These are phyloP conservation scores for Oreocharis arfaki DNA, from an alignment of 2,113 vertebrate species.

Conservation along the genomic window DNA sequence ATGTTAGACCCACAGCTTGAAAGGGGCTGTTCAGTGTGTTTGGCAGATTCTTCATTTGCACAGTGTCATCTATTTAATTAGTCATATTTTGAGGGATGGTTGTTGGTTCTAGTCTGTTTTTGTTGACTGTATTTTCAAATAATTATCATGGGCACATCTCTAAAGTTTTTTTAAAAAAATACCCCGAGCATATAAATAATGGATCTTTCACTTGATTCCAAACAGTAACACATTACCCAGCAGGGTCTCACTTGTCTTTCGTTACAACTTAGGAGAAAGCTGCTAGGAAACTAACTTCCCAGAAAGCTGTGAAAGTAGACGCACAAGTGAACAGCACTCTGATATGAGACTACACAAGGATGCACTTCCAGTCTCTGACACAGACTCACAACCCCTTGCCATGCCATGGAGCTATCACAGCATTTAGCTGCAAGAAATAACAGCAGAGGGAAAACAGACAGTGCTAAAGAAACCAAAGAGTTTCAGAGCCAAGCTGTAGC, in stretches of 20 bases:
- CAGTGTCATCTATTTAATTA: not conserved
- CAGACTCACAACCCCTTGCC: not conserved
- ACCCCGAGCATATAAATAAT: slow-evolving; percentile 20
- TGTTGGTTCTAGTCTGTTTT: not conserved
- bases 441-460: not conserved
- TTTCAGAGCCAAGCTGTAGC: not conserved
- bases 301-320: not conserved
- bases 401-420: not conserved
- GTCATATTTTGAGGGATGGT: not conserved
- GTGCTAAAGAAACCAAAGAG: not conserved
- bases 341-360: not conserved
- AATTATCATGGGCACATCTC: not conserved
- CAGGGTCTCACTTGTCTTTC: not conserved
- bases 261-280: not conserved
- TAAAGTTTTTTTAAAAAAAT: not conserved
- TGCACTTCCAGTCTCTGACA: not conserved
- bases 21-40: not conserved
- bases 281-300: not conserved
- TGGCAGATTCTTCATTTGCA: not conserved
- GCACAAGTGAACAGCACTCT: not conserved
- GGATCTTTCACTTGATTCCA: not conserved
- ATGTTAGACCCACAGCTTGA: not conserved
- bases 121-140: not conserved
- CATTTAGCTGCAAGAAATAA: not conserved
- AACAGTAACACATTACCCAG: not conserved